phyloP scores from a whole-genome alignment of 2,113 vertebrate genomes.

The Martes martes region DNA sequence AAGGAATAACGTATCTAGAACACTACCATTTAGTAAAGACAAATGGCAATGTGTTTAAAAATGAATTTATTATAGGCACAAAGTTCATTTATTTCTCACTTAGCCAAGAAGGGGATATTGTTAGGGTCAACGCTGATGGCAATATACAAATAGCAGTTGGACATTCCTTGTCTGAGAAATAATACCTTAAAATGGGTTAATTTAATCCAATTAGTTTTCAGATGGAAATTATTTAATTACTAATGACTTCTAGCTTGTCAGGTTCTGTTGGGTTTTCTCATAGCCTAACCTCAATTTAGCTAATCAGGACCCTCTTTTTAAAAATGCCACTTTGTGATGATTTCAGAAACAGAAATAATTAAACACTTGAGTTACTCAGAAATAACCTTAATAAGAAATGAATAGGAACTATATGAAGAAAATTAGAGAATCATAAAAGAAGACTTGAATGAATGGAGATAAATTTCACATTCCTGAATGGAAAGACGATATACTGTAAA shows the following conservation, averaged over 20 bases:
- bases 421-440: conserved; percentile 30
- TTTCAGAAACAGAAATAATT: conserved; percentile 72
- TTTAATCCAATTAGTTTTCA: conserved; percentile 73
- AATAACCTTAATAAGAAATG: conserved; percentile 58
- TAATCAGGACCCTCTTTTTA: conserved; percentile 57
- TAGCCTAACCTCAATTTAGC: conserved; percentile 68
- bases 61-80: not conserved
- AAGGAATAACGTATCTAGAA: not conserved
- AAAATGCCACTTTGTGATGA: conserved; percentile 60
- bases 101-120: not conserved
- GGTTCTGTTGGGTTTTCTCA: conserved; percentile 64
- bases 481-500: not conserved
- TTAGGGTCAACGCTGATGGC: not conserved
- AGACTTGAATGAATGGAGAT: conserved; percentile 8
- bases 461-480: conserved; percentile 24
- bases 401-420: conserved; percentile 42
- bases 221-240: conserved; percentile 75
- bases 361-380: conserved; percentile 44
- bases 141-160: not conserved
- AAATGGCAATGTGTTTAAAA: conserved; percentile 26
- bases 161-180: conserved; percentile 46
- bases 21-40: not conserved
- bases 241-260: conserved; percentile 67
- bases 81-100: conserved; percentile 6
- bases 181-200: conserved; percentile 65